Evolutionary conservation across 2,113 vertebrate genomes (phyloP).

Genomic region (Dolichotis patagonum): DNA sequence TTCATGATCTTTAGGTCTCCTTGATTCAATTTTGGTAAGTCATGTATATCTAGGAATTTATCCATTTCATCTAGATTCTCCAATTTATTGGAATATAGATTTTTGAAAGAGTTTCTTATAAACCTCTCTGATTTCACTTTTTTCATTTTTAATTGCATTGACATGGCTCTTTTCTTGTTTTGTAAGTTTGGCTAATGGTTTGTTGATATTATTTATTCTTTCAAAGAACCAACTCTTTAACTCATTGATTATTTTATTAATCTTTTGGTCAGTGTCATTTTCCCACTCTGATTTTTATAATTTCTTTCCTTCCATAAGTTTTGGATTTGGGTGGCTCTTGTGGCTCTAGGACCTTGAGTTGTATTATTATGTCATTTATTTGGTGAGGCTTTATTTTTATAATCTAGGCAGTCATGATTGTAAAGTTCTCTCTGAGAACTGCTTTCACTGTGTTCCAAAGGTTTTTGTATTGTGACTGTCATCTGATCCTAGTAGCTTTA

Average conservation of each 20-base stretch:
- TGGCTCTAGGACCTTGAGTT: neutral
- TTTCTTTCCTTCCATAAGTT: neutral
- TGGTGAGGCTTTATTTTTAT: neutral
- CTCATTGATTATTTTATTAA: neutral
- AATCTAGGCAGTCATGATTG: neutral
- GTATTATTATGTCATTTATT: neutral
- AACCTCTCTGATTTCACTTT: neutral
- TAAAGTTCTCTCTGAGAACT: neutral
- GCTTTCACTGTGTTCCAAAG: neutral
- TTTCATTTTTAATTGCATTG: neutral
- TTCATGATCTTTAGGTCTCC: neutral
- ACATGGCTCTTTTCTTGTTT: neutral
- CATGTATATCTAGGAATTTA: no score
- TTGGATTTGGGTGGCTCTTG: neutral
- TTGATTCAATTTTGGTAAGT: neutral
- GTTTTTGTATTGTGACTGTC: neutral
- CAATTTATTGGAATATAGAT: no score
- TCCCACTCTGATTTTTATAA: neutral
- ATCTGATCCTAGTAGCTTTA: neutral
- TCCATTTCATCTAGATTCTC: no score
- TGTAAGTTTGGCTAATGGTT: neutral
- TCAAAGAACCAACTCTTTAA: neutral
- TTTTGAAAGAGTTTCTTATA: no score
- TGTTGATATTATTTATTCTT: neutral
- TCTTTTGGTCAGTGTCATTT: neutral